Evolutionary conservation across 2,888 invertebrate species (phyloP), one percentile per base, ranked within the genome.

Genomic region (Xanthia icteritia): DNA sequence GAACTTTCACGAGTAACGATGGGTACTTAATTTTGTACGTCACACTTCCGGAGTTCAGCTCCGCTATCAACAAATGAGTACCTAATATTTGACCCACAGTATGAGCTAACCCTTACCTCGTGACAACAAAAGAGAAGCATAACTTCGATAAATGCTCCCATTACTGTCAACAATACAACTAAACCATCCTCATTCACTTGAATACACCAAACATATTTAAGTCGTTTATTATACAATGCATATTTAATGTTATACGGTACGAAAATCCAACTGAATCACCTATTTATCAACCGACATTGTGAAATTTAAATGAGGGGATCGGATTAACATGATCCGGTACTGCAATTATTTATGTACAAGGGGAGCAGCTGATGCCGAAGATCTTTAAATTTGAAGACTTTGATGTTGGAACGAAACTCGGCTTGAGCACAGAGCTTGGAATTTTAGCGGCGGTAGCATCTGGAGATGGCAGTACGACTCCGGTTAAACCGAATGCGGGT

Each of bases 271-370:
- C 64, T 76, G 45, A 76, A 84, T 81, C 81, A 68, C 64, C 48
- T 72, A 72, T 84, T 81, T 81, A 82, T 66, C 56, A 84, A 69
- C 31, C 85, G 64, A 68, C 76, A 84, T 76, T 81, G 51, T 81
- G 72, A 81, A 82, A 81, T 82, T 84, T 81, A 69, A 82, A 85
- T 76, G 76, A 75, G 60, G 56, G 76, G 67, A 58, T 81, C 36
- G 76, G 76, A 84, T 81, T 76, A 84, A 61, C 76, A 68, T 68
- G 85, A 82, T 72, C 64, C 65, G 61, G 8, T 63, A 51, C 72
- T 76, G 65, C 65, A 81, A 76, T 84, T 76, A 84, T 81, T 81
- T 69, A 82, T 84, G 56, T 48, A 84, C 60, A 39, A 68, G 67
- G 31, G 61, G 61, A 65, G 4, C 76, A 70, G 63, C 67, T 80